phyloP scores from a whole-genome alignment of 1,140 invertebrate genomes.

The Colletes gigas region DNA sequence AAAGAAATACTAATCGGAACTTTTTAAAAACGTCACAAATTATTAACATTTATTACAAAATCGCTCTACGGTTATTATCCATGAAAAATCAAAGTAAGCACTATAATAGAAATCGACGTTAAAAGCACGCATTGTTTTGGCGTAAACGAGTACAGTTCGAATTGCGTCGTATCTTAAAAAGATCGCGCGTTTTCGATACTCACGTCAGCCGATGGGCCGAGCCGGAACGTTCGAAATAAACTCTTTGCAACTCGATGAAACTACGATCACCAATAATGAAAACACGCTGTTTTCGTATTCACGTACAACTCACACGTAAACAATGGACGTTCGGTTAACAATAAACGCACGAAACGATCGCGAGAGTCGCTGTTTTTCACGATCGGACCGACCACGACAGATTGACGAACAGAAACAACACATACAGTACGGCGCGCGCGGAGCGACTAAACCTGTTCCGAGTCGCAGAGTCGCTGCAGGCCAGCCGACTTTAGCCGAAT shows the following conservation, averaged over 20 bases:
- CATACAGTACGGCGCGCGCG: conserved; percentile 74
- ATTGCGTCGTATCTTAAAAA: not conserved
- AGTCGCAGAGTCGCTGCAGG: conserved; percentile 56
- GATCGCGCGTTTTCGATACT: conserved; percentile 26
- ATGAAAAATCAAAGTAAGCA: not conserved
- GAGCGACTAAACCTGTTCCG: conserved; percentile 71
- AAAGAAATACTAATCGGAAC: too few relatives aligned
- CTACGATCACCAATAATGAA: not conserved
- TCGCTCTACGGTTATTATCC: not conserved
- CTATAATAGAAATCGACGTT: too few relatives aligned
- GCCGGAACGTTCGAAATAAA: conserved; percentile 1
- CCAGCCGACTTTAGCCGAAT: conserved; percentile 40
- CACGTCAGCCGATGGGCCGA: conserved; percentile 28
- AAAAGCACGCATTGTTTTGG: too few relatives aligned
- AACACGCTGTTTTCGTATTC: not conserved
- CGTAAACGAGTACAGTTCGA: not conserved
- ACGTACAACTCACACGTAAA: not conserved
- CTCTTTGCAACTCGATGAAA: not conserved
- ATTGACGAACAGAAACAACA: conserved; percentile 38
- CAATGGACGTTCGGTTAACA: conserved; percentile 9
- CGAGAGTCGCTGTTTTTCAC: conserved; percentile 7
- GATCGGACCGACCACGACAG: not conserved
- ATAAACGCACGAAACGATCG: conserved; percentile 41
- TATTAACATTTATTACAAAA: too few relatives aligned
- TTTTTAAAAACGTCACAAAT: too few relatives aligned